Conservation (phyloP, 2,888 invertebrate species). For the Parapristionchus giblindavisi region DNA sequence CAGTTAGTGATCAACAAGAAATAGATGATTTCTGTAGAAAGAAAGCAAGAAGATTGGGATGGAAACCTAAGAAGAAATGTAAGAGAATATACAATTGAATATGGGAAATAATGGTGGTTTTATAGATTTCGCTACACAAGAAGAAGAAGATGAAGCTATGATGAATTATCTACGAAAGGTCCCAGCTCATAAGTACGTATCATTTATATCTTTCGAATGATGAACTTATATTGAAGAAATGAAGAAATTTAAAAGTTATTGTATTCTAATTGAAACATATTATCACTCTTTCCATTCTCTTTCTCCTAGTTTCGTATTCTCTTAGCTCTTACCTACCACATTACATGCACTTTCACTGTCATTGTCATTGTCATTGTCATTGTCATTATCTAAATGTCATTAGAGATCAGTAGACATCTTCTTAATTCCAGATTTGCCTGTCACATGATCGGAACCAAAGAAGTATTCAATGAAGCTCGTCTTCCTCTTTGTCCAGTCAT, state of each 20-base stretch:
- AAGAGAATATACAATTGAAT: neutral
- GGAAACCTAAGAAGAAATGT: constrained; percentile 49
- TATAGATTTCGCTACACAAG: constrained; percentile 45
- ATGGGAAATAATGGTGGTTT: neutral
- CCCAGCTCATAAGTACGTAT: constrained; percentile 57
- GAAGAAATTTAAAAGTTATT: too few relatives aligned
- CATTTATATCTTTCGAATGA: neutral
- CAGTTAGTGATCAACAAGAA: constrained; percentile 48
- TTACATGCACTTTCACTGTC: too few relatives aligned
- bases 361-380: too few relatives aligned
- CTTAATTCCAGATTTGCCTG: constrained; percentile 52
- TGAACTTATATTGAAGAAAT: neutral
- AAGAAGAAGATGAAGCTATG: constrained; percentile 57
- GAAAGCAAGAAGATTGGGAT: constrained; percentile 61
- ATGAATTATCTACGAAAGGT: constrained; percentile 55
- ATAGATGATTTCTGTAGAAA: constrained; percentile 57
- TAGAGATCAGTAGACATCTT: too few relatives aligned
- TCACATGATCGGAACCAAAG: constrained; percentile 56
- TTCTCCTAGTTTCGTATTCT: too few relatives aligned
- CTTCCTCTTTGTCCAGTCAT: constrained; percentile 64
- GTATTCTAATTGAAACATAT: too few relatives aligned
- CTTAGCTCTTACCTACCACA: too few relatives aligned
- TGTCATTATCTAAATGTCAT: too few relatives aligned
- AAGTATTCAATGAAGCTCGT: constrained; percentile 56
- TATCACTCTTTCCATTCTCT: too few relatives aligned